These are phyloP conservation scores for Drosophila repletoides DNA, from an alignment of 1,140 invertebrate species.

Conservation along the genomic window DNA sequence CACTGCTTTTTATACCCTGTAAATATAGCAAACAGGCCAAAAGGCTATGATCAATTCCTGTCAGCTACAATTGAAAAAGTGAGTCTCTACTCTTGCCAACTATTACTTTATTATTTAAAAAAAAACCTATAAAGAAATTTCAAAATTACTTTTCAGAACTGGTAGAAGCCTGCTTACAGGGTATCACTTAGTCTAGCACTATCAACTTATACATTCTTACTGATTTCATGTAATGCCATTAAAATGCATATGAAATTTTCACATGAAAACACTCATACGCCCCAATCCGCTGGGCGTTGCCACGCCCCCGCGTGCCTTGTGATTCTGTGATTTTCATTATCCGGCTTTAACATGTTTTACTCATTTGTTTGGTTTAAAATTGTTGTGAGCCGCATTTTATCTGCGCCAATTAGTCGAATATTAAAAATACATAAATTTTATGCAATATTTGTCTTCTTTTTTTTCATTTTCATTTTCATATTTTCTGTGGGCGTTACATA, in stretches of 20 bases:
- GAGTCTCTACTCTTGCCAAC: no score
- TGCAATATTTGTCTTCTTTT: slow-evolving; percentile 46
- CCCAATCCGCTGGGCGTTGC: not conserved
- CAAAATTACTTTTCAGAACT: no score
- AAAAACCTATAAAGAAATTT: no score
- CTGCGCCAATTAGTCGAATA: slow-evolving; percentile 73
- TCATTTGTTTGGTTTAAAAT: slow-evolving; percentile 50
- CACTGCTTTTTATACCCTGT: not conserved
- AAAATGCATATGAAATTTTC: slow-evolving; percentile 33
- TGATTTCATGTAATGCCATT: slow-evolving; percentile 14
- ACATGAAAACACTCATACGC: slow-evolving; percentile 2
- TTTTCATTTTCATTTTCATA: no score
- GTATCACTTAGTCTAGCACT: not conserved
- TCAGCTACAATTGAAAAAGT: no score
- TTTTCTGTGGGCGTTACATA: not conserved
- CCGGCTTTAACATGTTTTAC: slow-evolving; percentile 65
- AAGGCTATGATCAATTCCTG: no score
- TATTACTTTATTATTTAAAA: no score
- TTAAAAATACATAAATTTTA: slow-evolving; percentile 75
- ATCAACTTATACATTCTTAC: not conserved
- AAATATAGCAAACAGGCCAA: no score
- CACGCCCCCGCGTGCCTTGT: not conserved
- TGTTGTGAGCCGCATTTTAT: slow-evolving; percentile 51
- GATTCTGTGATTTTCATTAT: slow-evolving; percentile 63
- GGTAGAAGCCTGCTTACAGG: no score